Percentiles rank a stretch among this genome's conserved stretches.
Conservation (phyloP, 2,113 vertebrate species). For the Chionis minor region DNA sequence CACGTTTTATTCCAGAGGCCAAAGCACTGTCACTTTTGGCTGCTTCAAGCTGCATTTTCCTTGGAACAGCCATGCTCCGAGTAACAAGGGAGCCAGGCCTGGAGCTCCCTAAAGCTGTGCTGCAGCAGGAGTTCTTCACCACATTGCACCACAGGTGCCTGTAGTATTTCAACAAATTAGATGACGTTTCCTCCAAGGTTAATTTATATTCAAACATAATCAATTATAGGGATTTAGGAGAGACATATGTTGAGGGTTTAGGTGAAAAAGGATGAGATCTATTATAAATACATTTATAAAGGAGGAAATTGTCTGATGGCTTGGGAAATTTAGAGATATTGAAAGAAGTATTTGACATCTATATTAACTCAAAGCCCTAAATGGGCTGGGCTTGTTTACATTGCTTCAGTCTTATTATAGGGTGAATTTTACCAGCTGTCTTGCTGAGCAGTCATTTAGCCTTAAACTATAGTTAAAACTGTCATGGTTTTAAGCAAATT, state of each 20-base stretch:
- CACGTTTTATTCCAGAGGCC: accelerated
- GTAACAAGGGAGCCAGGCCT: background rate
- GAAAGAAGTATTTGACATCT: constrained; percentile 45
- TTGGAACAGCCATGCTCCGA: background rate
- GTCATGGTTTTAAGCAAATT: constrained; percentile 64
- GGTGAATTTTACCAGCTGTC: constrained; percentile 63
- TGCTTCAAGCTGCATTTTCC: background rate
- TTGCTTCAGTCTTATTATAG: constrained; percentile 49
- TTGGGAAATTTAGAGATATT: constrained; percentile 27
- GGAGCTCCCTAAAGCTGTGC: background rate
- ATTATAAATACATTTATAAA: background rate
- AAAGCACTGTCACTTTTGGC: background rate
- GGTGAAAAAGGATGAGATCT: background rate
- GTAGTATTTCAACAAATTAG: background rate
- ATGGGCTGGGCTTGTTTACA: constrained; percentile 32
- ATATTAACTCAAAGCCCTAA: constrained; percentile 52
- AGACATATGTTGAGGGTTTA: background rate
- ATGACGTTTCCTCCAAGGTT: background rate
- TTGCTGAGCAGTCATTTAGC: constrained; percentile 47
- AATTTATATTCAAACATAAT: background rate
- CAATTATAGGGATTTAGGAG: background rate
- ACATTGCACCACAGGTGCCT: background rate
- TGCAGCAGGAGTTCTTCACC: background rate
- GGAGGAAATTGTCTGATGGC: background rate
- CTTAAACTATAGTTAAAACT: constrained; percentile 59